Evolutionary conservation across 2,113 vertebrate species (phyloP).

Genomic region (Eclectus roratus): DNA sequence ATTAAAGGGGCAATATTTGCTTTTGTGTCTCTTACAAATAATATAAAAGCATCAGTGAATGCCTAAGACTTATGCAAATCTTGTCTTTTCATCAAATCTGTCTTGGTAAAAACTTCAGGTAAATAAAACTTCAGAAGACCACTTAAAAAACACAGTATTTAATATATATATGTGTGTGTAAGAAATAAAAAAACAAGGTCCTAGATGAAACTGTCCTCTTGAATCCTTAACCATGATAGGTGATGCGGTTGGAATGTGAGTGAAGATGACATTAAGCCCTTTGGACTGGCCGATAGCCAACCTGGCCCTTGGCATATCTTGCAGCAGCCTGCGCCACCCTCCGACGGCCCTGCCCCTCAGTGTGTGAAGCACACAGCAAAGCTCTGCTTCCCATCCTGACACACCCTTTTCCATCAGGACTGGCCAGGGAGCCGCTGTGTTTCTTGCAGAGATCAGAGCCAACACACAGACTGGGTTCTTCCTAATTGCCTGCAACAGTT

Average conservation of each 20-base stretch:
- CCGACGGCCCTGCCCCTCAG: accelerated
- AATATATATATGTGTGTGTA: neutral
- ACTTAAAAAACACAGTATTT: neutral
- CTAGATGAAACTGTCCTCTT: neutral
- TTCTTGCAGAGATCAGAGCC: neutral
- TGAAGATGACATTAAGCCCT: neutral
- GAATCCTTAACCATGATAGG: neutral
- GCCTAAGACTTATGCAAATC: neutral
- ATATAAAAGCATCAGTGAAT: neutral
- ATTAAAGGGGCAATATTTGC: neutral
- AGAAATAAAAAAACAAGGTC: neutral
- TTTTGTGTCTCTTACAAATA: neutral
- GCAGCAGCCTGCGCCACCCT: neutral
- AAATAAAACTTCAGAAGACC: neutral
- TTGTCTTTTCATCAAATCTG: neutral
- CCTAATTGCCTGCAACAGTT: neutral
- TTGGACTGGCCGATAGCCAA: neutral
- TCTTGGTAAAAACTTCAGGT: neutral
- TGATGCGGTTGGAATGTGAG: accelerated
- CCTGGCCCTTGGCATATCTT: neutral
- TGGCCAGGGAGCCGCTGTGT: accelerated
- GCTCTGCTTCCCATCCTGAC: neutral
- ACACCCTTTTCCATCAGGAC: neutral
- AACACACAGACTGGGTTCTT: neutral
- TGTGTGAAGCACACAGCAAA: accelerated